phyloP scores from a whole-genome alignment of 1,140 invertebrate species.

The Dolichoris vasculosae region DNA sequence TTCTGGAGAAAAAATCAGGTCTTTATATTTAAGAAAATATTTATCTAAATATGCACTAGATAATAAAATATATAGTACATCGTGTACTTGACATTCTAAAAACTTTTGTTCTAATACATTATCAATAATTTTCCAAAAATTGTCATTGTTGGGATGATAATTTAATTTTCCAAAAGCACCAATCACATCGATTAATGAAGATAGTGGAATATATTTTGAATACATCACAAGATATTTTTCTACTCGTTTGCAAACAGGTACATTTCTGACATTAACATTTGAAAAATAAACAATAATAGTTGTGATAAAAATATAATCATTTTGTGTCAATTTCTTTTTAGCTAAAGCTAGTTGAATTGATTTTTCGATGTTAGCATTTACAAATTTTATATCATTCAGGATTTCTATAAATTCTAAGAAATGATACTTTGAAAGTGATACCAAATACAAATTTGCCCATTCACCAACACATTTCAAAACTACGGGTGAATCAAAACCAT shows the following conservation, averaged over 20 bases:
- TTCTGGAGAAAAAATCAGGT: slow-evolving; percentile 78
- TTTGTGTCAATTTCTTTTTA: slow-evolving; percentile 72
- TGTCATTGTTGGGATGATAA: slow-evolving; percentile 74
- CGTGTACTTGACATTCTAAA: slow-evolving; percentile 76
- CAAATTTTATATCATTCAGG: slow-evolving; percentile 75
- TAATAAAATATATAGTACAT: slow-evolving; percentile 79
- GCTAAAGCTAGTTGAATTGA: slow-evolving; percentile 78
- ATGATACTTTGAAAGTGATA: slow-evolving; percentile 69
- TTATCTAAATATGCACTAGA: slow-evolving; percentile 80
- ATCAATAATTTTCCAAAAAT: slow-evolving; percentile 80
- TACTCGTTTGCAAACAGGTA: slow-evolving; percentile 76
- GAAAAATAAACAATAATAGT: slow-evolving; percentile 80
- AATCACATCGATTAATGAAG: slow-evolving; percentile 77
- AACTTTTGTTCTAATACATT: slow-evolving; percentile 77
- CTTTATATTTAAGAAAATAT: slow-evolving; percentile 79
- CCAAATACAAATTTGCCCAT: slow-evolving; percentile 76
- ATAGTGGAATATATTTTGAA: slow-evolving; percentile 72
- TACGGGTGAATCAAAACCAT: slow-evolving; percentile 68
- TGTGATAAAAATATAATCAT: slow-evolving; percentile 77
- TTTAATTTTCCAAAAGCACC: slow-evolving; percentile 79
- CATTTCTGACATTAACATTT: slow-evolving; percentile 77
- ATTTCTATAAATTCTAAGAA: slow-evolving; percentile 77
- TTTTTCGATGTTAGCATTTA: slow-evolving; percentile 70
- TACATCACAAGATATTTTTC: slow-evolving; percentile 77
- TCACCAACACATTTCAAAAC: slow-evolving; percentile 75